A percentile compares a stretch with the other conserved stretches of the same genome.
Evolutionary conservation across 2,113 vertebrate genomes (phyloP).

Genomic region (Agelaius phoeniceus): DNA sequence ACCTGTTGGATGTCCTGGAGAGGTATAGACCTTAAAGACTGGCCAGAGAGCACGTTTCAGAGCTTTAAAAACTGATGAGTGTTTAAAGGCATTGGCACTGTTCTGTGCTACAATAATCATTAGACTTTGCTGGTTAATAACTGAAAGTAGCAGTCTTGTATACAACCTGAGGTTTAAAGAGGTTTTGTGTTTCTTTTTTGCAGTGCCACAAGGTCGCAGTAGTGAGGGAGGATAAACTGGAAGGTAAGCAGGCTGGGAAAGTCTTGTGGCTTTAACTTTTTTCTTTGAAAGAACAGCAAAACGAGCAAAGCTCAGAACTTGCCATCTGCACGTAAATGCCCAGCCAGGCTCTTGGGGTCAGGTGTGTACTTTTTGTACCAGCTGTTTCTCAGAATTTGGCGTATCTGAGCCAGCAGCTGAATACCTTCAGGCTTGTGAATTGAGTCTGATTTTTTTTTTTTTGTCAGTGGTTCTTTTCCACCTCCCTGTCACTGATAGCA

Average conservation of each 20-base stretch:
- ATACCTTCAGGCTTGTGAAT: neutral
- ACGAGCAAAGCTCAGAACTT: conserved; percentile 3
- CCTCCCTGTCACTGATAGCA: neutral
- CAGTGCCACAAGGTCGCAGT: conserved; percentile 95
- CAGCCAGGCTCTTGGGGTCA: neutral
- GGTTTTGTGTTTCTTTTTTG: conserved; percentile 6
- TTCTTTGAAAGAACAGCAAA: conserved; percentile 16
- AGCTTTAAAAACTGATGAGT: neutral
- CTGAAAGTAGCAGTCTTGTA: neutral
- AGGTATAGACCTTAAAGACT: neutral
- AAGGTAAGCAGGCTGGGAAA: conserved; percentile 75
- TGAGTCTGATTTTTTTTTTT: neutral
- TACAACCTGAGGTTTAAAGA: neutral
- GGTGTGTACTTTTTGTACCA: conserved; percentile 37
- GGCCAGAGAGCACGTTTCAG: neutral
- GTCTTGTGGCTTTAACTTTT: neutral
- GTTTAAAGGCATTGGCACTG: neutral
- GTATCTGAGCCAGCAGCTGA: neutral
- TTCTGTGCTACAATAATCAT: neutral
- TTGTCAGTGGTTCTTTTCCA: neutral
- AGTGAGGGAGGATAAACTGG: conserved; percentile 91
- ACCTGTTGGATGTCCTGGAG: neutral
- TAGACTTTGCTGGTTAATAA: neutral
- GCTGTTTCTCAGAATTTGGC: conserved; percentile 45
- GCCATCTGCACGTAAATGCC: neutral